These are phyloP conservation scores for Zoanthus solanderi DNA, from an alignment of 92 coral and sea anemone genomes.

Conservation along the genomic window DNA sequence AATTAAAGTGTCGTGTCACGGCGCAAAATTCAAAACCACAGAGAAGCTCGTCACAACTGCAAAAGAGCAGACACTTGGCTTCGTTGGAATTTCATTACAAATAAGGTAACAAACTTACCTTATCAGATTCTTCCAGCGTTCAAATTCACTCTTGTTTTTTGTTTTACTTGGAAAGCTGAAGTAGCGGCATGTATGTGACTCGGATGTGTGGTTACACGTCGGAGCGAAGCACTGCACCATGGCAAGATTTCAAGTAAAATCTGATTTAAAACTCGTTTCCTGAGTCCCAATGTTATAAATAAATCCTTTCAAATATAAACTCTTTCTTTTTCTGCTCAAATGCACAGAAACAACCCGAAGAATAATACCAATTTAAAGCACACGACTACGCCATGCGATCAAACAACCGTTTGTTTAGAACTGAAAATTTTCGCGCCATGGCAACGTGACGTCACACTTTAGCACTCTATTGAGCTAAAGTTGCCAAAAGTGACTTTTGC, in stretches of 20 bases:
- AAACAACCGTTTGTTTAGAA: background rate
- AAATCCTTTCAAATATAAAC: background rate
- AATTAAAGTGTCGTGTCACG: too few species aligned
- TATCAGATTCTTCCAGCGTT: background rate
- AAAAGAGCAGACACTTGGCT: too few species aligned
- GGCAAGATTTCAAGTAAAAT: background rate
- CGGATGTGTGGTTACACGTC: constrained; percentile 34
- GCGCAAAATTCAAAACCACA: background rate
- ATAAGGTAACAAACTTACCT: background rate
- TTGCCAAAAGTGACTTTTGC: background rate
- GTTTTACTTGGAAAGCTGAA: constrained; percentile 31
- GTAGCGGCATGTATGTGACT: constrained; percentile 34
- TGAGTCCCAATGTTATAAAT: background rate
- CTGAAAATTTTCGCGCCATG: background rate
- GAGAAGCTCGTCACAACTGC: background rate
- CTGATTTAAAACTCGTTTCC: background rate
- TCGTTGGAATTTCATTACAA: background rate
- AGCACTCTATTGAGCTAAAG: background rate
- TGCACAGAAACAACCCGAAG: constrained; percentile 4
- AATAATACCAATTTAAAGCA: background rate
- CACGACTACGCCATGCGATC: background rate
- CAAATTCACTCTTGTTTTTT: background rate
- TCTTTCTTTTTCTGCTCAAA: constrained; percentile 2
- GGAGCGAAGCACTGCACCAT: constrained; percentile 8
- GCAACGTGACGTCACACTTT: constrained; percentile 2